Evolutionary conservation across 2,113 vertebrate genomes (phyloP).

Genomic region (Brachionichthys hirsutus): DNA sequence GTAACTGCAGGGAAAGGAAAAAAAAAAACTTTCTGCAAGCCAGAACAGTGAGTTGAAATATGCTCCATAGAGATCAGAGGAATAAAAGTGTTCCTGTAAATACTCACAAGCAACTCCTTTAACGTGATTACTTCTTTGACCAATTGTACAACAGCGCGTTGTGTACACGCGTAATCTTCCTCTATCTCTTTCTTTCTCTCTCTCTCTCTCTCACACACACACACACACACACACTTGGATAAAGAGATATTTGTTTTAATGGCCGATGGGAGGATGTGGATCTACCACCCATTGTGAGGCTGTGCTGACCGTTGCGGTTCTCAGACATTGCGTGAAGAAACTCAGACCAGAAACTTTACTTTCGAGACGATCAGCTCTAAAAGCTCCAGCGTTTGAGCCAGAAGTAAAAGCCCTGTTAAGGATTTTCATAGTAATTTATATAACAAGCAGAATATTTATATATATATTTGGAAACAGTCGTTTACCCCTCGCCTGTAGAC

Average conservation of each 20-base stretch:
- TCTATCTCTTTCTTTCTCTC: not conserved
- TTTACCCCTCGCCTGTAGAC: no score
- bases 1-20: no score
- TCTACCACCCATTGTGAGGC: conserved; percentile 71
- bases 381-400: conserved; percentile 5
- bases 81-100: no score
- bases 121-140: no score
- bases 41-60: no score
- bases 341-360: conserved; percentile 25
- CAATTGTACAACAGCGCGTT: no score
- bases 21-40: no score
- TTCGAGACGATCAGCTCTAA: conserved; percentile 27
- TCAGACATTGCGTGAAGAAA: conserved; percentile 52
- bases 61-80: no score
- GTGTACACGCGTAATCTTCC: no score
- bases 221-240: conserved; percentile 59
- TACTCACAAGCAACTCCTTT: no score
- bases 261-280: conserved; percentile 62
- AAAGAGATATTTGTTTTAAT: conserved; percentile 71
- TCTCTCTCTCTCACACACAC: conserved; percentile 11
- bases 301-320: conserved; percentile 65
- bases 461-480: no score
- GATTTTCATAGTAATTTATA: conserved; percentile 14
- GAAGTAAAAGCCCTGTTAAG: conserved; percentile 16
- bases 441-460: not conserved